Conservation (phyloP, 1,140 invertebrate genomes). For the Drosophila bocqueti region DNA sequence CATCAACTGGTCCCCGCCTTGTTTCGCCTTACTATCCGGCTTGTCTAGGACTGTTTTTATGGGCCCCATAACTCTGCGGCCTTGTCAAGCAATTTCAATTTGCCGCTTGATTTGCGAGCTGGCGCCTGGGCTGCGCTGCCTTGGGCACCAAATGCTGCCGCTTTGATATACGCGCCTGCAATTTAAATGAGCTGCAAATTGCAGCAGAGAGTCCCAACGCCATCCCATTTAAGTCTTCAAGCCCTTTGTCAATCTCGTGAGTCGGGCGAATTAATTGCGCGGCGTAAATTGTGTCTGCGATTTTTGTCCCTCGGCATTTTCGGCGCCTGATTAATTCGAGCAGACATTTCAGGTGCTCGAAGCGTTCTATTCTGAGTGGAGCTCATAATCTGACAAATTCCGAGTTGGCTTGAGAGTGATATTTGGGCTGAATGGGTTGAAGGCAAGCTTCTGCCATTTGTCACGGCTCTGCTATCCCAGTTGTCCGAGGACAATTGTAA, state of each 20-base stretch:
- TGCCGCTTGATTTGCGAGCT: slow-evolving; percentile 69
- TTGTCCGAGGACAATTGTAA: slow-evolving; percentile 32
- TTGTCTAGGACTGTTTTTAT: slow-evolving; percentile 48
- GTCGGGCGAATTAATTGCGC: slow-evolving; percentile 58
- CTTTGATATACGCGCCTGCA: slow-evolving; percentile 67
- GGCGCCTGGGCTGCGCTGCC: slow-evolving; percentile 32
- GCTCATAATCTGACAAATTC: slow-evolving; percentile 42
- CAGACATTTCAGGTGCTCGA: slow-evolving; percentile 62
- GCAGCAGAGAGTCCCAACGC: slow-evolving; percentile 23
- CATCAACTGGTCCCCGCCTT: slow-evolving; percentile 6
- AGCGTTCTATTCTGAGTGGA: not conserved
- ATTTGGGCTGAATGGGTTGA: slow-evolving; percentile 59
- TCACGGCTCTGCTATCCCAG: slow-evolving; percentile 16
- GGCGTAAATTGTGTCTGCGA: slow-evolving; percentile 53
- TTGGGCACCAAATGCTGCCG: slow-evolving; percentile 46
- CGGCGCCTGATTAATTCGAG: slow-evolving; percentile 62
- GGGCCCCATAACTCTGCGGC: slow-evolving; percentile 56
- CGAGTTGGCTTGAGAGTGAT: slow-evolving; percentile 28
- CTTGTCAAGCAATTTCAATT: slow-evolving; percentile 58
- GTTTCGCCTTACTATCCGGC: slow-evolving; percentile 1
- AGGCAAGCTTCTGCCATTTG: slow-evolving; percentile 35
- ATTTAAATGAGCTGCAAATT: slow-evolving; percentile 79
- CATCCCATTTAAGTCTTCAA: slow-evolving; percentile 52
- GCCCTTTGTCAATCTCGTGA: slow-evolving; percentile 25
- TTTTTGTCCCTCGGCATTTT: slow-evolving; percentile 26